Evolutionary conservation across 1,140 invertebrate genomes (phyloP).

Genomic region (Zeugodacus cucurbitae): DNA sequence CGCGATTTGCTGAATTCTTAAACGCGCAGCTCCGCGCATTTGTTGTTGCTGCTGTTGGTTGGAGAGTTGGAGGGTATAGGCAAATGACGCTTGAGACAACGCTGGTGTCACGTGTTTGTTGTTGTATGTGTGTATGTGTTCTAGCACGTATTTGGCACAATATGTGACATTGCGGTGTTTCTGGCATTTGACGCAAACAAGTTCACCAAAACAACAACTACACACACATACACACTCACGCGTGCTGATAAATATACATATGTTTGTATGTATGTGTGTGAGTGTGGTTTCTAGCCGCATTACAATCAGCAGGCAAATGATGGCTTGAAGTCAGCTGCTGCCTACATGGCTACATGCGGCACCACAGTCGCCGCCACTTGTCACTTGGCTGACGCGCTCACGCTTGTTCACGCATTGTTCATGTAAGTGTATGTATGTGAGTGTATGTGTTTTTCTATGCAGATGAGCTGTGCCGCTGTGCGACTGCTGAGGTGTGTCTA

Average conservation of each 20-base stretch:
- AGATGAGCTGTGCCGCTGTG: background rate
- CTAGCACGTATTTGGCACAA: background rate
- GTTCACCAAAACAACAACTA: too few species aligned
- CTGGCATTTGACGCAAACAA: background rate
- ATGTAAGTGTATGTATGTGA: background rate
- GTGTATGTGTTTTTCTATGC: background rate
- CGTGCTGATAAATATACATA: background rate
- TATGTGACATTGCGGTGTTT: background rate
- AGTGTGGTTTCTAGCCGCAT: background rate
- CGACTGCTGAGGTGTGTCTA: background rate
- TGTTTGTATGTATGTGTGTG: background rate
- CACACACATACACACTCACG: background rate
- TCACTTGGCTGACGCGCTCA: background rate
- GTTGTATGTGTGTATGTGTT: background rate
- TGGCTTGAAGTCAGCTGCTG: background rate
- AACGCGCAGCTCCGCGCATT: background rate
- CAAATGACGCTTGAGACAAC: background rate
- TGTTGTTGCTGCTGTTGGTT: background rate
- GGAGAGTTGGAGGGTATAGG: background rate
- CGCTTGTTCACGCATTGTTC: background rate
- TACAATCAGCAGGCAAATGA: constrained; percentile 7
- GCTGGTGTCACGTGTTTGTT: background rate
- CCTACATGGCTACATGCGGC: background rate
- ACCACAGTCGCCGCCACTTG: background rate
- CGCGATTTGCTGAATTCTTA: background rate